Evolutionary conservation across 53 echinoderm and acorn worm species (phyloP), one percentile per base, ranked within the genome.

Genomic region (Holothuria leucospilota): DNA sequence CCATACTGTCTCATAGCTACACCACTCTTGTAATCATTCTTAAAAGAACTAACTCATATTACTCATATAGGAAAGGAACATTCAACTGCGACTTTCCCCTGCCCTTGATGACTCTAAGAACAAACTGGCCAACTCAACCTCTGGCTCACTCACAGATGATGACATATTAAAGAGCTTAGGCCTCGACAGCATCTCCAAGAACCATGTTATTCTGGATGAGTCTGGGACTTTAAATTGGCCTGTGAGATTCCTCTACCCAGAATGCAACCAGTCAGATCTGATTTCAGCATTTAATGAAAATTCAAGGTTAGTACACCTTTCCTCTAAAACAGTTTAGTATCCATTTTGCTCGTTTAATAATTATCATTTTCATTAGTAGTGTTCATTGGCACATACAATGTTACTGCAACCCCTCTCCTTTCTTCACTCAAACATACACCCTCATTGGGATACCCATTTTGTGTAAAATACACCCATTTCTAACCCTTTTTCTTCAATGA

Each of bases 211-310:
- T 2, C 77, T 95, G 63, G 95, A 95, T 62, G 87, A 93, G 21
- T 78, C 88, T 16, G 98, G 92, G 30, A 68, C 65, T 21, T 95
- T 98, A 52, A 71, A 86, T 51, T 98, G 98, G 98, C 98, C 98
- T 8, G 95, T 95, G 3, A 86, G 93, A 29, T 95, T 98, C 51
- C 90, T 98, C 65, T 98, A 98, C 77, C 98, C 98, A 14, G 98
- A 98, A 59, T 87, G 90, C 70, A 88, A 90, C 27, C 93, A 93
- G 59, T 95, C 93, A 72, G 98, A 98, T 75, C 62, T 98, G 20
- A 91, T 98, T 64, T 67, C 73, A 41, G 93, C 84, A n/a, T 98
- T 98, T 62, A 77, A 95, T 67, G 98, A 98, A 90, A 88, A 95
- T 63, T 87, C 93, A 62, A 91, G 90, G 98, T 93, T 28, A 63